phyloP scores from a whole-genome alignment of 2,797 vertebrate species.

The Epinephelus coioides region DNA sequence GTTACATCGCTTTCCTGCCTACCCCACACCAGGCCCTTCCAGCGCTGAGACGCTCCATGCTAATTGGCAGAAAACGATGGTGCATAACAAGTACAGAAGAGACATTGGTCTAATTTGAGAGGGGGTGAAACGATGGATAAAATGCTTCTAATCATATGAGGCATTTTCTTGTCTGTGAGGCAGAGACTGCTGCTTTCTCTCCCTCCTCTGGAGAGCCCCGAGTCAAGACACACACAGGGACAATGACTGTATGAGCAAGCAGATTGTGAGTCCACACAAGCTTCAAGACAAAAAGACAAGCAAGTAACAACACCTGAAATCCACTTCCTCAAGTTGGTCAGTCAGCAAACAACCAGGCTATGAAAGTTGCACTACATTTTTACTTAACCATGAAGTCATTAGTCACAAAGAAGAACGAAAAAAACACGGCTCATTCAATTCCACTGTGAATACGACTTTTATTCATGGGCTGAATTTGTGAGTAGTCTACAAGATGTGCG shows the following conservation, averaged over 20 bases:
- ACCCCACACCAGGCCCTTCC: constrained; percentile 69
- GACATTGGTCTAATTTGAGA: constrained; percentile 75
- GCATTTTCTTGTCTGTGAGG: constrained; percentile 62
- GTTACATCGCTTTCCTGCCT: constrained; percentile 54
- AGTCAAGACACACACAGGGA: constrained; percentile 51
- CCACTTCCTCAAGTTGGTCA: constrained; percentile 35
- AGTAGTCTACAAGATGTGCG: constrained; percentile 55
- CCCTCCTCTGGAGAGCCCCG: constrained; percentile 25
- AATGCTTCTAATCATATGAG: constrained; percentile 73
- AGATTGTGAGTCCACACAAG: constrained; percentile 23
- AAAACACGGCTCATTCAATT: constrained; percentile 34
- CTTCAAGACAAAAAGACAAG: constrained; percentile 28
- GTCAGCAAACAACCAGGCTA: constrained; percentile 26
- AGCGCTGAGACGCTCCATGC: constrained; percentile 57
- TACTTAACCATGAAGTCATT: constrained; percentile 40
- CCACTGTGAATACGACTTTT: constrained; percentile 57
- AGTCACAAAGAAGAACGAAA: constrained; percentile 31
- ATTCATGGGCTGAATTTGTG: constrained; percentile 58
- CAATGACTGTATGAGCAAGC: constrained; percentile 23
- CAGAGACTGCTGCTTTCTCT: constrained; percentile 37
- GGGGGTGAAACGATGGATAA: constrained; percentile 74
- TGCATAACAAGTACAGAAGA: constrained; percentile 76
- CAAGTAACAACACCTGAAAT: constrained; percentile 44
- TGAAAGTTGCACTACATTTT: constrained; percentile 30
- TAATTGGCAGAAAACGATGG: constrained; percentile 81